A percentile compares a stretch with the other conserved stretches of the same genome.
Evolutionary conservation across 2,888 invertebrate species (phyloP).

Genomic region (Helobdella robusta): DNA sequence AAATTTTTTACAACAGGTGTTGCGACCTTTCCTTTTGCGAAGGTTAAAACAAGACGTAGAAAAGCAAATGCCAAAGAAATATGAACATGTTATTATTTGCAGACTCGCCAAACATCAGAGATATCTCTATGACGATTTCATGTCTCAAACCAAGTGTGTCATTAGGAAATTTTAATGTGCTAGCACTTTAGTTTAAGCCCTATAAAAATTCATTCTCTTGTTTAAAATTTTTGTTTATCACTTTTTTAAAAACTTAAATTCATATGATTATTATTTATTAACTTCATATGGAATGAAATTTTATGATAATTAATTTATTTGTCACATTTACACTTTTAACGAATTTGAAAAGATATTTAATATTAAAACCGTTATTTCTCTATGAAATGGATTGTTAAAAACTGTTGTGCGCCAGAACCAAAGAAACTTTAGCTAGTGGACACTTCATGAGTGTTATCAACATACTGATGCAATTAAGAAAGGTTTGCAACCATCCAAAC

Average conservation of each 20-base stretch:
- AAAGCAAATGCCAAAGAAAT: constrained; percentile 90
- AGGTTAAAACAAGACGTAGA: constrained; percentile 97
- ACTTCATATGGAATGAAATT: no score
- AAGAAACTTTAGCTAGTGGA: constrained; percentile 81
- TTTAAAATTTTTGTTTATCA: no score
- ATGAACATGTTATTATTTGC: constrained; percentile 49
- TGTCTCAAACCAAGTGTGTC: constrained; percentile 74
- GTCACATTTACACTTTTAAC: no score
- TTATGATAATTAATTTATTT: no score
- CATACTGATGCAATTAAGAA: constrained; percentile 94
- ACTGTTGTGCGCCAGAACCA: constrained; percentile 73
- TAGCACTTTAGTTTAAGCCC: no score
- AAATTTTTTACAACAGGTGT: constrained; percentile 52
- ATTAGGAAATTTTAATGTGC: neutral
- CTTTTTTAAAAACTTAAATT: no score
- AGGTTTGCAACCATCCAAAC: constrained; percentile 85
- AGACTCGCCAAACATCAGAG: constrained; percentile 83
- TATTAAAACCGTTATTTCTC: no score
- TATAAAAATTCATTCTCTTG: no score
- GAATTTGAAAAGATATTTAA: no score
- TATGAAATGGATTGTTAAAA: no score
- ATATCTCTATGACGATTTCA: constrained; percentile 96
- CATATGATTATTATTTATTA: no score
- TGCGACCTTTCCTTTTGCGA: constrained; percentile 88
- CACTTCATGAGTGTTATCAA: constrained; percentile 90